Evolutionary conservation across 2,113 vertebrate genomes (phyloP).

Genomic region (Tetrax tetrax): DNA sequence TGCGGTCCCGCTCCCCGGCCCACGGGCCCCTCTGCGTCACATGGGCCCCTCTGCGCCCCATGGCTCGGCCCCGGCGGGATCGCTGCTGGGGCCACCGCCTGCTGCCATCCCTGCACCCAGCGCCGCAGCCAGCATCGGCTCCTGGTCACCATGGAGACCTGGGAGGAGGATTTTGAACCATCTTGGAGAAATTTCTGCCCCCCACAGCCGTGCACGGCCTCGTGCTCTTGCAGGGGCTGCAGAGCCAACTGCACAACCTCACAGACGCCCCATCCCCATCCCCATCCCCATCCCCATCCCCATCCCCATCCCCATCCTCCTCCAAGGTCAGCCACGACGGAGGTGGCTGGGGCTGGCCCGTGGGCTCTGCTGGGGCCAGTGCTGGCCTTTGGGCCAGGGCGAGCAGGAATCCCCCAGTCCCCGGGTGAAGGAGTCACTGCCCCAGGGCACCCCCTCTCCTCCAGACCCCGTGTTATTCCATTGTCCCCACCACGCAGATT

Average conservation of each 20-base stretch:
- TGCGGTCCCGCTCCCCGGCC: fast-evolving
- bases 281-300: no score
- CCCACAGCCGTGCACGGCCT: no score
- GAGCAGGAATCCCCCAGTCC: fast-evolving
- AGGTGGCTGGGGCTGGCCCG: neutral
- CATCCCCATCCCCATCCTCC: neutral
- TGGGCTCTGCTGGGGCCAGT: neutral
- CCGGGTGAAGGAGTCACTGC: no score
- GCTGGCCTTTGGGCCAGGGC: neutral
- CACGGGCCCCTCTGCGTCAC: neutral
- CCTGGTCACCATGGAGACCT: neutral
- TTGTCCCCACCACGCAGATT: no score
- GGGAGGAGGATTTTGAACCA: neutral
- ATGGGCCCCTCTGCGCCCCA: neutral
- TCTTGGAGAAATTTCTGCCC: neutral
- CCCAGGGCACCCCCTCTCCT: no score
- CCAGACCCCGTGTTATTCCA: fast-evolving
- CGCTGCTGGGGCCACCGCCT: fast-evolving
- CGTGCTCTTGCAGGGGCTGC: neutral
- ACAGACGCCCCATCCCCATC: no score
- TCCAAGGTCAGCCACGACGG: fast-evolving
- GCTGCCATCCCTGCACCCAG: neutral
- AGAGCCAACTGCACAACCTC: fast-evolving
- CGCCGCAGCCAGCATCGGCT: fast-evolving
- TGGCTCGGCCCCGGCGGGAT: fast-evolving